Base-by-base conservation (phyloP, 2,797 vertebrate genomes). In the Gobionotothen gibberifrons region DNA sequence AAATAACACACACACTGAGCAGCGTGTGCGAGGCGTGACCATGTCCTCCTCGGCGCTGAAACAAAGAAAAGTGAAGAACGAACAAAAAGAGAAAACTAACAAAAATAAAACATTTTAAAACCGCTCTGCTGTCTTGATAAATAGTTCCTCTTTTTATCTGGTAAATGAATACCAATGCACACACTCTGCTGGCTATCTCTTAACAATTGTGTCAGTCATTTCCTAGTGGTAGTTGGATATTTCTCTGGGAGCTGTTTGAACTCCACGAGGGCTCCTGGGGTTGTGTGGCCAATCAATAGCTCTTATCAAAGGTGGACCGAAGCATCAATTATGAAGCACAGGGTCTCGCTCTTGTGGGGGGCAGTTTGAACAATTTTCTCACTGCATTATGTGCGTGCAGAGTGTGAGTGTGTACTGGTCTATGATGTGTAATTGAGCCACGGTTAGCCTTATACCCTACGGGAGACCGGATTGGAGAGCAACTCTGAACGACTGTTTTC, bases 51-150 rank as follows among this genome's bases (percentile, higher is more conserved):
- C 84, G 68, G 83, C 51, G 88, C 90, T 79, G 82, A 90, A 91
- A 92, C 79, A 73, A 84, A 84, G 58, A 78, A 83, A 76, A 78
- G 74, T 81, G 72, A 64, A 83, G 85, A 87, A 83, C 22, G 26
- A 77, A 62, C 62, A 43, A 74, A 79, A 70, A 74, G 58, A 66
- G 39, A 85, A 83, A 65, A 63, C 26, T 58, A 81, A 82, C 21
- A 58, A 73, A 62, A 21, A 11, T 42, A 11, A 11, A 11, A 7
- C 6, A 11, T 49, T 63, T 65, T 86, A 84, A 89, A 92, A 85
- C 78, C 83, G 86, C 90, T 93, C 91, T 92, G 90, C 92, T 91
- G 89, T 92, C 91, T 83, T 83, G 87, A 90, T 93, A 91, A 92
- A 91, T 93, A 91, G 81, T 88, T 86, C 67, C 83, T 76, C 72